phyloP scores from a whole-genome alignment of 1,140 invertebrate species.

The Adoxophyes honmai region DNA sequence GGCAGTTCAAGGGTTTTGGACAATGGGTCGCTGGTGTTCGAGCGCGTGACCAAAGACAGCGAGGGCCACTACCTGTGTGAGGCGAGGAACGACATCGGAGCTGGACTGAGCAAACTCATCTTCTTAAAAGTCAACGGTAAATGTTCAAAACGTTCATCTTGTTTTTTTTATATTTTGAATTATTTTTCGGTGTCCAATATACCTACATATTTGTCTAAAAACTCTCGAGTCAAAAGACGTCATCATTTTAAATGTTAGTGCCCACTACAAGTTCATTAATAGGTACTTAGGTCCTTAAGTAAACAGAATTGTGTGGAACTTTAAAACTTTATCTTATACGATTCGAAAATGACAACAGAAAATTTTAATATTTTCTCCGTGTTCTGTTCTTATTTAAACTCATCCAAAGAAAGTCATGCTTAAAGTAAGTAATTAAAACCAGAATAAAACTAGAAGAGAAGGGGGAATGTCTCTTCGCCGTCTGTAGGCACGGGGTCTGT shows the following conservation, averaged over 20 bases:
- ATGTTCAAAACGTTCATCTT: constrained; percentile 39
- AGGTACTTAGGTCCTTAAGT: too few species aligned
- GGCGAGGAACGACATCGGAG: constrained; percentile 93
- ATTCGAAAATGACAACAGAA: too few species aligned
- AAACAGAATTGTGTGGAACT: too few species aligned
- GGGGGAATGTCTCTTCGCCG: neutral
- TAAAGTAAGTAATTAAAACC: constrained; percentile 6
- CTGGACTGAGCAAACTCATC: constrained; percentile 91
- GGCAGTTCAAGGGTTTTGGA: constrained; percentile 85
- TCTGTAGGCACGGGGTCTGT: neutral
- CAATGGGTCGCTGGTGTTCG: constrained; percentile 89
- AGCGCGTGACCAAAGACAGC: constrained; percentile 88
- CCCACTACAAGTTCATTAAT: too few species aligned
- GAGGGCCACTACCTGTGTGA: constrained; percentile 96
- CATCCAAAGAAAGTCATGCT: neutral
- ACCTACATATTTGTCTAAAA: too few species aligned
- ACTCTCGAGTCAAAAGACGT: too few species aligned
- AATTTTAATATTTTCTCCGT: too few species aligned
- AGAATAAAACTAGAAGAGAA: neutral
- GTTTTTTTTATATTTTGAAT: too few species aligned
- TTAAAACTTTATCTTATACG: too few species aligned
- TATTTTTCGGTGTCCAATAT: too few species aligned
- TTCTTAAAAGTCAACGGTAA: constrained; percentile 92
- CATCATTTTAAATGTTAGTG: too few species aligned
- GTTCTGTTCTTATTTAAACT: neutral